Evolutionary conservation across 2,113 vertebrate species (phyloP).

Genomic region (Porphyrio hochstetteri): DNA sequence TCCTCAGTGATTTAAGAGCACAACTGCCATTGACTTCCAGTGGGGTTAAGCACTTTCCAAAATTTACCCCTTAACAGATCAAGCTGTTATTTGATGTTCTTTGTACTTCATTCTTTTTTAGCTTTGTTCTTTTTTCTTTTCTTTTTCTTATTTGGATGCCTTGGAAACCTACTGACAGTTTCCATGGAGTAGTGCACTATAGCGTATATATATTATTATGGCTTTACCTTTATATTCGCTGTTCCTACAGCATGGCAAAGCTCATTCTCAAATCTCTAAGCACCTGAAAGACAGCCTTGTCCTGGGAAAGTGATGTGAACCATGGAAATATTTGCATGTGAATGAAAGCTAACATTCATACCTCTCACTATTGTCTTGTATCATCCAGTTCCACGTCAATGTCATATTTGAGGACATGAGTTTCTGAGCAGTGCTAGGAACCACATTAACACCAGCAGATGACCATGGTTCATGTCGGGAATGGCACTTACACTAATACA

Average conservation of each 20-base stretch:
- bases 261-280: neutral
- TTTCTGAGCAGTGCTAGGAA: neutral
- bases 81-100: conserved; percentile 7
- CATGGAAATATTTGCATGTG: neutral
- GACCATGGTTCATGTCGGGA: neutral
- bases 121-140: neutral
- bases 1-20: conserved; percentile 7
- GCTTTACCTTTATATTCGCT: neutral
- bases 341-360: neutral
- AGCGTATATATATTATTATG: neutral
- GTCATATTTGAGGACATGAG: neutral
- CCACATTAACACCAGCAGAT: neutral
- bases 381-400: neutral
- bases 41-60: neutral
- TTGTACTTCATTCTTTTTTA: neutral
- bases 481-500: neutral
- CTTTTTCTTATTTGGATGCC: conserved; percentile 38
- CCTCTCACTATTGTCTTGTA: neutral
- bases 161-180: conserved; percentile 57
- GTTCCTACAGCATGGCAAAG: neutral
- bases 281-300: neutral
- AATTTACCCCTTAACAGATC: neutral
- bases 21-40: neutral
- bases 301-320: neutral
- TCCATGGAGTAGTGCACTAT: conserved; percentile 27